These are phyloP conservation scores for Amblyornis subalaris DNA, from an alignment of 2,113 vertebrate species.

Conservation along the genomic window DNA sequence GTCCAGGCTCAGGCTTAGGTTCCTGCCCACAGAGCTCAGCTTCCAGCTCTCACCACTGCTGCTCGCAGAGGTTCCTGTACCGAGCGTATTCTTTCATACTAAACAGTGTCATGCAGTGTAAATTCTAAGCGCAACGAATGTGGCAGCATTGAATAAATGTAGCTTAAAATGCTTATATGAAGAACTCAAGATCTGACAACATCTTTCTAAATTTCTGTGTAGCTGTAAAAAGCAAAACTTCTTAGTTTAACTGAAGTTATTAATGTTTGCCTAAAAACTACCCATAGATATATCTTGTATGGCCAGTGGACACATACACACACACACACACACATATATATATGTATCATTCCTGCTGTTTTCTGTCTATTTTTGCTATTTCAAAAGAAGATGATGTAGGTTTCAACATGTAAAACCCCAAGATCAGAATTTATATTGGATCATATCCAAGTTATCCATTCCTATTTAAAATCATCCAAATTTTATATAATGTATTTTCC, in stretches of 20 bases:
- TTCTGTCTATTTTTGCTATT: background rate
- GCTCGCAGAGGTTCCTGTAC: background rate
- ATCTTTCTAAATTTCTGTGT: background rate
- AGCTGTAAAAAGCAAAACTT: background rate
- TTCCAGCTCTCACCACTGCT: background rate
- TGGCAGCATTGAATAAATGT: background rate
- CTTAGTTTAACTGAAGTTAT: background rate
- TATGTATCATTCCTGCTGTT: fast-evolving
- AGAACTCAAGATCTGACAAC: background rate
- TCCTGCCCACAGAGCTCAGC: background rate
- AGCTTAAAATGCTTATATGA: background rate
- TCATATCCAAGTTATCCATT: background rate
- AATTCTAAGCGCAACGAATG: background rate
- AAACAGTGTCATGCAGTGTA: background rate
- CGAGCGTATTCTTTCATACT: background rate
- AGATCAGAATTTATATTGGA: background rate
- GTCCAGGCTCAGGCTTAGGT: background rate
- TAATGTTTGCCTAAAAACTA: background rate
- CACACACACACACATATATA: too few relatives aligned
- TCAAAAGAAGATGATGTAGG: background rate
- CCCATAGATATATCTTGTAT: background rate
- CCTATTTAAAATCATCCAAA: background rate
- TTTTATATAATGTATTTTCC: background rate
- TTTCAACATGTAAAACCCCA: background rate
- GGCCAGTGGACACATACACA: background rate